These are phyloP conservation scores for Pristionchus arcanus DNA, from an alignment of 2,888 invertebrate genomes.

Conservation along the genomic window DNA sequence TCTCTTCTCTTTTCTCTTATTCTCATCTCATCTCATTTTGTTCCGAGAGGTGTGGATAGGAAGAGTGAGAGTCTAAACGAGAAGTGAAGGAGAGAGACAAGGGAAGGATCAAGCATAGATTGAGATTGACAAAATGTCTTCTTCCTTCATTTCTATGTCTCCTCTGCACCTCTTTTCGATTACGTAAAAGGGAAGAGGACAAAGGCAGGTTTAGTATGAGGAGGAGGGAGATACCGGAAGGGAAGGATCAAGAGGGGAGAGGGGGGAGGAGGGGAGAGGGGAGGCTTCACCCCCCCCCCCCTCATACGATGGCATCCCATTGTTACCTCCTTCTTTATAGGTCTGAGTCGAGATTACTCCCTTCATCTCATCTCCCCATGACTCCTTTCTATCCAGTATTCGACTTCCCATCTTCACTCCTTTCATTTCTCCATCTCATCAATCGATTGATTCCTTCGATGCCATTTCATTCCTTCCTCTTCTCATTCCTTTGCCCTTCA, in stretches of 20 bases:
- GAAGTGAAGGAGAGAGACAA: background rate
- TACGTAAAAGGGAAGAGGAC: conserved; percentile 15
- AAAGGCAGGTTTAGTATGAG: conserved; percentile 34
- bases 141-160: background rate
- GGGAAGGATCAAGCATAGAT: conserved; percentile 1
- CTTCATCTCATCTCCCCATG: conserved; percentile 24
- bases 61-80: conserved; percentile 17
- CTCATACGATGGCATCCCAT: conserved; percentile 7
- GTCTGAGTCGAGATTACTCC: conserved; percentile 26
- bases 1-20: background rate
- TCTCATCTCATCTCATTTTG: conserved; percentile 23
- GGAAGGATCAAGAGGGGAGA: conserved; percentile 15
- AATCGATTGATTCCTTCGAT: conserved; percentile 13
- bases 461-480: background rate
- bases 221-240: conserved; percentile 13
- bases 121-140: conserved; percentile 36
- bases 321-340: background rate
- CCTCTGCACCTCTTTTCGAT: conserved; percentile 7
- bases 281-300: background rate
- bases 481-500: conserved; percentile 21
- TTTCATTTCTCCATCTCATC: background rate
- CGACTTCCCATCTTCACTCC: background rate
- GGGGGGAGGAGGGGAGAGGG: background rate
- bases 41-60: conserved; percentile 42
- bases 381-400: conserved; percentile 43